phyloP scores from a whole-genome alignment of 53 echinoderm and acorn worm species.

The Patiria pectinifera region DNA sequence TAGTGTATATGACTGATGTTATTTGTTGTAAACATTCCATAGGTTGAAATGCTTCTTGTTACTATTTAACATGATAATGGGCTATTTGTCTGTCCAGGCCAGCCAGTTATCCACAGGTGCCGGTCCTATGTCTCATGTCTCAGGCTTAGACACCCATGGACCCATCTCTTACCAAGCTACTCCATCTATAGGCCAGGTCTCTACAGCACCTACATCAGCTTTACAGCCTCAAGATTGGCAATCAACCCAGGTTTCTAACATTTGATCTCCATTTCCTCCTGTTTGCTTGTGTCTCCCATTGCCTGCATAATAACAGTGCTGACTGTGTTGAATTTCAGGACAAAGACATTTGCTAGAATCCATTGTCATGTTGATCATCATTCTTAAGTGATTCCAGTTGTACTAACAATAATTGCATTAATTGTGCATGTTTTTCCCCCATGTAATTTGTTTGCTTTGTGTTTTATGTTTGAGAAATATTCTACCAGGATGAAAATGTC shows the following conservation, averaged over 20 bases:
- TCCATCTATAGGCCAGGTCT: slow-evolving; percentile 22
- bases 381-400: too few relatives aligned
- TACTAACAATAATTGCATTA: too few relatives aligned
- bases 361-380: too few relatives aligned
- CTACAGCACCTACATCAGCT: slow-evolving; percentile 6
- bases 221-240: slow-evolving; percentile 39
- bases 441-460: too few relatives aligned
- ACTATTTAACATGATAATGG: neutral
- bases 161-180: slow-evolving; percentile 52
- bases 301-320: neutral
- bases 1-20: too few relatives aligned
- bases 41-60: too few relatives aligned
- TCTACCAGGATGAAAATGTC: too few relatives aligned
- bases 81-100: slow-evolving; percentile 17
- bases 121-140: slow-evolving; percentile 13
- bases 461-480: too few relatives aligned
- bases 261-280: neutral
- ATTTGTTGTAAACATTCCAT: too few relatives aligned
- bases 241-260: slow-evolving; percentile 32
- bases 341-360: neutral
- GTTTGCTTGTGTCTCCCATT: neutral
- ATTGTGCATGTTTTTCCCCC: too few relatives aligned
- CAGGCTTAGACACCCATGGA: slow-evolving; percentile 32
- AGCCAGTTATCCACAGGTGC: neutral
- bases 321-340: neutral